Base-by-base conservation (phyloP, 2,888 invertebrate genomes). In the Elaeidobius kamerunicus region DNA sequence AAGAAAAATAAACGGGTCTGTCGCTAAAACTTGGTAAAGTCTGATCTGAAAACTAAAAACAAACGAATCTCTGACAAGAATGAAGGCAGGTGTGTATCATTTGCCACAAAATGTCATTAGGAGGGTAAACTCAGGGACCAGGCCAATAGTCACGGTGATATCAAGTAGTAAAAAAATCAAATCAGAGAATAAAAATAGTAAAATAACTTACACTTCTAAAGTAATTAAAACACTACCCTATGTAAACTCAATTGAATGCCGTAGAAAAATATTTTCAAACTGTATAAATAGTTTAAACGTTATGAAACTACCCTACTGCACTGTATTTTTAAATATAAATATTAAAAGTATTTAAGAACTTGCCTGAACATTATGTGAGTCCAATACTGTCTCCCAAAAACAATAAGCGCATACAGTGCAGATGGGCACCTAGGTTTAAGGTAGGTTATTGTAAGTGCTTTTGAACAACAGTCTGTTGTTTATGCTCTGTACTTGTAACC, bases 61-160 rank as follows among this genome's bases (percentile, higher is more conserved):
- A 53, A 40, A 41, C 40, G 60, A 63, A 67, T 68, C 66, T 67
- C 65, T 63, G 60, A 64, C 47, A 45, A n/a, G 40, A 51, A 51
- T 43, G 38, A 35, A 20, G 28, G 42, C 41, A 28, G 28, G 14
- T 9, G n/a, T n/a, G n/a, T 20, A 41, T 42, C 34, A 23, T 30
- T 23, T 44, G 44, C 35, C 44, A 49, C 12, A 52, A 41, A 43
- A 28, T 57, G 54, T 51, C 57, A 52, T 63, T 62, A 64, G 71
- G 71, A 70, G 71, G 72, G 73, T 73, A 70, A 72, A 73, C 73
- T 73, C 73, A 74, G 75, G 75, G 75, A 75, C 75, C 75, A 75
- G 75, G 75, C 74, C 75, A 73, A 72, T 70, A 70, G 71, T 72
- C 73, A 73, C 72, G 73, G 73, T 73, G 71, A 74, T 73, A 73